Evolutionary conservation across 2,797 vertebrate species (phyloP), one percentile per base, ranked within the genome.

Genomic region (Botia almorhae): DNA sequence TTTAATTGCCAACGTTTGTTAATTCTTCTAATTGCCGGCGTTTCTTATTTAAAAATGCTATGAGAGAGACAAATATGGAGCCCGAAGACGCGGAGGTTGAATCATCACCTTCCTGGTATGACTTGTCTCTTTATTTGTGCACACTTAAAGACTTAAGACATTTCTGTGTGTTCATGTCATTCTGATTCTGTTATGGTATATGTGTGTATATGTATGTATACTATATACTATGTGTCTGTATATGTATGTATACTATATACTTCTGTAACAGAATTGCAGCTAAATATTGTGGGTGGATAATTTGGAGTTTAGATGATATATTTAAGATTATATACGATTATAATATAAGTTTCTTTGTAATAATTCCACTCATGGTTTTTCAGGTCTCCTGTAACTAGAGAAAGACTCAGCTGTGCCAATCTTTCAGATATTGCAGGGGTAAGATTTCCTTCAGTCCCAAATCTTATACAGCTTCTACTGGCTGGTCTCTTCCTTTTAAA

Each of bases 401-500:
- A 93, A 1, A 81, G 81, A 0, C 82, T 84, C 58, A 86, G 85
- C 7, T 87, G 61, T 65, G 78, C 82, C 19, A 86, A 86, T 74
- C 50, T 78, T 53, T 89, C 85, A 69, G 94, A 95, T 78, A 91
- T 94, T 84, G 87, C 90, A 7, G 92, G 91, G 88, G 94, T 95
- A 90, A 89, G 91, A 83, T 33, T 14, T 1, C 8, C n/a, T n/a
- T 16, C 26, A 10, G n/a, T 19, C 12, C 2, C 23, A 23, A 53
- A 76, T 51, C 21, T 39, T 55, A 7, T 60, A 63, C 12, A 16
- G n/a, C 48, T 67, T 29, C 51, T 72, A 19, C 33, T 78, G 69
- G 76, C 68, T 83, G 74, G 81, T 70, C 53, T 76, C 1, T 63
- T 72, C 72, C 70, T 64, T 82, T 81, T 79, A 46, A 75, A 61